These are phyloP conservation scores for Scaptomyza hsui DNA, from an alignment of 1,140 invertebrate species.

Conservation along the genomic window DNA sequence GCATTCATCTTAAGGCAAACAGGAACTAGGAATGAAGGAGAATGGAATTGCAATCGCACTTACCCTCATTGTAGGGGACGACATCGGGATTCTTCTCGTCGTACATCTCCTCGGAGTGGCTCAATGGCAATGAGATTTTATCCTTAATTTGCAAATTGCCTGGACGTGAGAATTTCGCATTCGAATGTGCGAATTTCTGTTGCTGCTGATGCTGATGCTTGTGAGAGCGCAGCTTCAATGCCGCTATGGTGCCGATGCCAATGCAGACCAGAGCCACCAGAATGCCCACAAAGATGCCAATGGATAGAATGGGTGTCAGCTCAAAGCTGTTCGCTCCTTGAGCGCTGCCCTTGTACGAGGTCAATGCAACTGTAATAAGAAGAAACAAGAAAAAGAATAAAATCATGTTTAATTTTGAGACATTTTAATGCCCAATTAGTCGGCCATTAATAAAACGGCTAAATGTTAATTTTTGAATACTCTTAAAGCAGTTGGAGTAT, in stretches of 20 bases:
- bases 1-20: constrained; percentile 67
- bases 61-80: constrained; percentile 94
- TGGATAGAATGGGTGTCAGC: constrained; percentile 88
- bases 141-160: constrained; percentile 88
- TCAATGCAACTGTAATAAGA: constrained; percentile 71
- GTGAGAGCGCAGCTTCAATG: constrained; percentile 87
- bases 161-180: constrained; percentile 85
- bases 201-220: constrained; percentile 85
- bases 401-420: constrained; percentile 27
- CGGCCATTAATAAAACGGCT: constrained; percentile 25
- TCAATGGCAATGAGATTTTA: constrained; percentile 87
- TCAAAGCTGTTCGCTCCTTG: constrained; percentile 86
- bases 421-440: constrained; percentile 45
- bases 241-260: constrained; percentile 88
- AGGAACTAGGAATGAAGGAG: neutral
- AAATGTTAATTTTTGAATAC: constrained; percentile 33
- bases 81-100: constrained; percentile 94
- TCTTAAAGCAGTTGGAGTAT: neutral
- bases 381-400: neutral
- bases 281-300: constrained; percentile 89
- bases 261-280: constrained; percentile 89
- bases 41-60: constrained; percentile 57
- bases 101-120: constrained; percentile 88
- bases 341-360: constrained; percentile 85
- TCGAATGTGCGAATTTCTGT: constrained; percentile 80